Base-by-base conservation (phyloP, 2,888 invertebrate genomes). In the Heliconius sara region DNA sequence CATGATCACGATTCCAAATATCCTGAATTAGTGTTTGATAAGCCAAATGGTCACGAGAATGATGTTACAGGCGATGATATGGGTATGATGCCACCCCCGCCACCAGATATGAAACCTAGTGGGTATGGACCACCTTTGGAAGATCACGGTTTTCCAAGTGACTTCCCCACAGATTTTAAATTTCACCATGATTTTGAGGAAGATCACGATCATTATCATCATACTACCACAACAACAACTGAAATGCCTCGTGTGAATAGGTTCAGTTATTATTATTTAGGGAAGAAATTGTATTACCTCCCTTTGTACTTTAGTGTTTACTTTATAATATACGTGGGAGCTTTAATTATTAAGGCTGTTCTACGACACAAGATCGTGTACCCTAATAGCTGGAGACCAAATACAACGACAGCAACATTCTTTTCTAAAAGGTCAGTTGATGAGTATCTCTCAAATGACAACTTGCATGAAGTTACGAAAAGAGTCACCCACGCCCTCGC, bases 221-320 rank as follows among this genome's bases (percentile, higher is more conserved):
- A 89, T 22, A 88, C 93, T 2, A 90, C 93, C 79, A 89, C 95
- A 2, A 92, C 52, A 0, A 92, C 95, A 3, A 92, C 93, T 1
- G 96, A 96, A 88, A 95, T 92, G 86, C 95, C 96, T 84, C 93
- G 96, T 88, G 96, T 96, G 13, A 96, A 96, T 86, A 95, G 93
- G 88, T 97, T 96, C 93, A 97, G 97, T 88, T 97, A 97, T 89
- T 97, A 97, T 86, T 97, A 96, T 86, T 94, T 97, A 81, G 97
- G 97, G 4, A 96, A 97, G 85, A 97, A 97, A 86, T 91, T 97
- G 60, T 97, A 97, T 95, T 97, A 97, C 87, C 93, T 97, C 82
- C 97, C 97, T 0, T 90, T 97, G 70, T 97, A 97, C 89, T 97
- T 97, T 88, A 97, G 97, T 87, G 96, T 97, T 22, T 97, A 96